phyloP scores from a whole-genome alignment of 2,113 vertebrate species.

The Seriola quinqueradiata region DNA sequence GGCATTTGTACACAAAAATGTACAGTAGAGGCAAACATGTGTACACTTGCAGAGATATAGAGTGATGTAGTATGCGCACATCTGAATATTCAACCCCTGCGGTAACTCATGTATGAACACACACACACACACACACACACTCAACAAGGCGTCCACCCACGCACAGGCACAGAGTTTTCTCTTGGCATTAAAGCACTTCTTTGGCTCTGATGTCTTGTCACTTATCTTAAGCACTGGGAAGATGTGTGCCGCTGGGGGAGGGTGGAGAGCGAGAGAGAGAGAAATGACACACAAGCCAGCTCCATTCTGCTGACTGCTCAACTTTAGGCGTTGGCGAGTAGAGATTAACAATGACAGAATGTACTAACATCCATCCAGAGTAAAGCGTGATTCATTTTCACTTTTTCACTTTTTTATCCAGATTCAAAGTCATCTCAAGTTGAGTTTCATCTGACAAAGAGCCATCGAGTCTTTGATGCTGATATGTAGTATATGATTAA shows the following conservation, averaged over 20 bases:
- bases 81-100: constrained; percentile 34
- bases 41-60: not conserved
- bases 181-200: constrained; percentile 76
- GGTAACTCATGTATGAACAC: constrained; percentile 10
- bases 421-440: constrained; percentile 66
- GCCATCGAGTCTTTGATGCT: constrained; percentile 45
- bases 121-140: constrained; percentile 5
- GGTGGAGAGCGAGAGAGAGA: constrained; percentile 42
- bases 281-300: constrained; percentile 73
- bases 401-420: constrained; percentile 35
- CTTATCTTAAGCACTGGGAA: constrained; percentile 81
- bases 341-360: constrained; percentile 75
- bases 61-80: not conserved
- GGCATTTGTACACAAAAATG: constrained; percentile 40
- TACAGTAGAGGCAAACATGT: constrained; percentile 28
- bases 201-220: constrained; percentile 82
- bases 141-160: constrained; percentile 62
- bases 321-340: constrained; percentile 73
- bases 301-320: constrained; percentile 80
- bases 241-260: constrained; percentile 67
- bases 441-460: constrained; percentile 58
- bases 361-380: constrained; percentile 68
- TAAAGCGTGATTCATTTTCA: constrained; percentile 60
- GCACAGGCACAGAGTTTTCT: constrained; percentile 63
- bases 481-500: constrained; percentile 32